Base-by-base conservation (phyloP, 2,888 invertebrate species). In the Acrobasis consociella region DNA sequence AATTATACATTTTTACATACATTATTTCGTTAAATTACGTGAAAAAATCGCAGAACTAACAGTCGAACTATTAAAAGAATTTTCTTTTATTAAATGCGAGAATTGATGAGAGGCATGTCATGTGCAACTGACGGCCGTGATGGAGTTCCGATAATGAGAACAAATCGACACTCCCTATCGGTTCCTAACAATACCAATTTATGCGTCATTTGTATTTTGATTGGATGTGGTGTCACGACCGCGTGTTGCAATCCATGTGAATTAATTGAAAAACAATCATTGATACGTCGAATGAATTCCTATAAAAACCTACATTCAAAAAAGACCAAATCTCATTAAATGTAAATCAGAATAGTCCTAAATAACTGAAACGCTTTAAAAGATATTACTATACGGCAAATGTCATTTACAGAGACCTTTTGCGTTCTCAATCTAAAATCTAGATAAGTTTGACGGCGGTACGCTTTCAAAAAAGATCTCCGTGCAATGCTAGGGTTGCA, bases 111-210 rank as follows among this genome's bases (percentile, higher is more conserved):
- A 72, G 75, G 74, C 80, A 78, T 72, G 68, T 78, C 80, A 78
- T 72, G 68, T 78, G 80, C 71, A 69, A 67, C 70, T 78, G 83
- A 81, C 81, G 79, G 78, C 69, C 78, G 82, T 83, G 81, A 82
- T 80, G 76, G 75, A 80, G 80, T 74, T 80, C 82, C 81, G 80
- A 81, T 76, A 80, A 80, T 77, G 76, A 77, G 78, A 75, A 73
- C 76, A 70, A 71, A 69, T 75, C 73, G 70, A 70, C 72, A 67
- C 69, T 31, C 2, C 7, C 31, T 8, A 31, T 68, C 72, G 75
- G 13, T 46, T 22, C 22, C 13, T 42, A 56, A 42, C 17, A 42
- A 42, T 17, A 56, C 16, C 22, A 42, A 42, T 46, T 42, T 42
- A 17, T 56, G 39, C 31, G 10, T 39, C n/a, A 37, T 8, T 53